Evolutionary conservation across 2,888 invertebrate genomes (phyloP).

Genomic region (Venustoraphidia nigricollis): DNA sequence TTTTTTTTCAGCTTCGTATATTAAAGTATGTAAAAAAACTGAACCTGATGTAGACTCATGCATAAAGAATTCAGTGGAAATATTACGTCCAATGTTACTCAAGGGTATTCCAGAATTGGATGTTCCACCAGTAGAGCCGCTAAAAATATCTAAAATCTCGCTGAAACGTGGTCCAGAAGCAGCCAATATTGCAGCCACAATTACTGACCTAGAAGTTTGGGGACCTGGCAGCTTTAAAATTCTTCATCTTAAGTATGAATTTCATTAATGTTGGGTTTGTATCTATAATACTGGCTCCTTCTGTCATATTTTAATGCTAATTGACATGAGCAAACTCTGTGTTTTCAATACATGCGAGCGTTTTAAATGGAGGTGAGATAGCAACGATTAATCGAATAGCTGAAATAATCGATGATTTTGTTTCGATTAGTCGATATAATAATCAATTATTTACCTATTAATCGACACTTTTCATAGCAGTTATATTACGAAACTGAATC

Average conservation of each 20-base stretch:
- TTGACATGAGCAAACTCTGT: too few relatives aligned
- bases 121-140: slow-evolving; percentile 36
- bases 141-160: slow-evolving; percentile 20
- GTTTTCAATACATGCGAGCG: too few relatives aligned
- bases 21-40: slow-evolving; percentile 21
- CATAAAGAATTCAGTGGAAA: slow-evolving; percentile 23
- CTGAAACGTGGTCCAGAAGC: slow-evolving; percentile 25
- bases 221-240: slow-evolving; percentile 45
- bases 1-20: slow-evolving; percentile 21
- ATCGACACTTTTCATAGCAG: too few relatives aligned
- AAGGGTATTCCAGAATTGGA: slow-evolving; percentile 34
- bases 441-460: too few relatives aligned
- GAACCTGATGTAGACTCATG: slow-evolving; percentile 24
- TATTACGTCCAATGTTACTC: slow-evolving; percentile 21
- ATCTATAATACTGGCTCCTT: too few relatives aligned
- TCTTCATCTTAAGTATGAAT: slow-evolving; percentile 36
- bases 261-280: background rate
- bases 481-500: too few relatives aligned
- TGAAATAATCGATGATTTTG: too few relatives aligned
- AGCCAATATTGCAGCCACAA: slow-evolving; percentile 34
- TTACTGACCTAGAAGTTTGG: slow-evolving; percentile 40
- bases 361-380: too few relatives aligned
- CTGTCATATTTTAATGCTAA: too few relatives aligned
- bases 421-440: too few relatives aligned
- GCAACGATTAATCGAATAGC: too few relatives aligned